Conservation (phyloP, 1,140 invertebrate species). For the Drosophila funebris region DNA sequence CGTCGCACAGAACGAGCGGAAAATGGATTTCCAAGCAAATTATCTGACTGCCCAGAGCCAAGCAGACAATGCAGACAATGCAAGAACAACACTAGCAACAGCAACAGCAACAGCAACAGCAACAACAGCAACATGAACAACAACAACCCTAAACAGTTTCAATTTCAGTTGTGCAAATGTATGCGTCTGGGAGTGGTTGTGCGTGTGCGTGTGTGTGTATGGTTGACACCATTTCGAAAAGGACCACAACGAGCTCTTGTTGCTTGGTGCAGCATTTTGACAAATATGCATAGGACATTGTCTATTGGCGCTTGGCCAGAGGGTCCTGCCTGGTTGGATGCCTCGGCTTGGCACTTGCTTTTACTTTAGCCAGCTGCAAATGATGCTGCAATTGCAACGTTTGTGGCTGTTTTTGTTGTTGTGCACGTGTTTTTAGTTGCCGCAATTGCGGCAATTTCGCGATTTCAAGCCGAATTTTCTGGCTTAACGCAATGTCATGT, state of each 20-base stretch:
- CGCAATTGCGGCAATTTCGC: conserved; percentile 48
- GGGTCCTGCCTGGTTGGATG: conserved; percentile 33
- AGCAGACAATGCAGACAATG: conserved; percentile 3
- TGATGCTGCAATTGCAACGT: conserved; percentile 24
- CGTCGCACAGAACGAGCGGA: conserved; percentile 59
- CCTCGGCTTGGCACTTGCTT: conserved; percentile 53
- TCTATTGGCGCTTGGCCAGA: conserved; percentile 67
- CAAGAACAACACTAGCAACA: conserved; percentile 12
- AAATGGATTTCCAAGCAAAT: conserved; percentile 82
- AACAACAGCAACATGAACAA: conserved; percentile 44
- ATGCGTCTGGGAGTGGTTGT: no score
- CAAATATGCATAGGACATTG: conserved; percentile 78
- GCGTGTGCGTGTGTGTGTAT: conserved; percentile 13
- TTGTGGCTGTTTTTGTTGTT: conserved; percentile 1
- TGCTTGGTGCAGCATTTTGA: conserved; percentile 49
- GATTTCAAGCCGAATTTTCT: conserved; percentile 37
- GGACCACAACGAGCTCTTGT: conserved; percentile 37
- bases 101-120: conserved; percentile 28
- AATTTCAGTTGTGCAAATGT: conserved; percentile 57
- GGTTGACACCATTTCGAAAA: conserved; percentile 29
- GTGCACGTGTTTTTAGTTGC: no score
- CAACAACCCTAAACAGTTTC: conserved; percentile 70
- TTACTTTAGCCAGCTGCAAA: conserved; percentile 42
- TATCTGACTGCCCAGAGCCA: conserved; percentile 59
- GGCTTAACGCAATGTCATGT: conserved; percentile 50